A percentile compares a stretch with the other conserved stretches of the same genome.
These are phyloP conservation scores for Brachionus paranguensis DNA, from an alignment of 1,140 invertebrate genomes.

Conservation along the genomic window DNA sequence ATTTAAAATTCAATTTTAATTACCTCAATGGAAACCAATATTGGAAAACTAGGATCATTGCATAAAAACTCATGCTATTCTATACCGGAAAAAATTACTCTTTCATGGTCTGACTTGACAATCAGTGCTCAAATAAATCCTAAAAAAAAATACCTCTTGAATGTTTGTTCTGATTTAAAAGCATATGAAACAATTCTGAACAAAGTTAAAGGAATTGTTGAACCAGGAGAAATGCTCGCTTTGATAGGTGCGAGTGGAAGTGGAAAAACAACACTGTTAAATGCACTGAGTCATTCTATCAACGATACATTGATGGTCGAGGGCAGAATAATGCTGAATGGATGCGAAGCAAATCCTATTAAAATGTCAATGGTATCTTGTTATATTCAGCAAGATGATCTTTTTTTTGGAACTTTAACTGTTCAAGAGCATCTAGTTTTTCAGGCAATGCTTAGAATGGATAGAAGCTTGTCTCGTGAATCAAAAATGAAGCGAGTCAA, in stretches of 20 bases:
- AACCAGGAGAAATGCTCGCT: constrained; percentile 24
- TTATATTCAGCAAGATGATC: constrained; percentile 80
- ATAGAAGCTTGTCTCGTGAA: not conserved
- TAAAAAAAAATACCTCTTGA: not conserved
- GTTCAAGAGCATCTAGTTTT: constrained; percentile 60
- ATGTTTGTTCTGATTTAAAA: not conserved
- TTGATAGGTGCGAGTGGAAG: constrained; percentile 42
- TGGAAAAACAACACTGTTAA: constrained; percentile 89
- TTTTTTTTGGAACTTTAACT: constrained; percentile 59
- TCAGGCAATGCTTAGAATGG: constrained; percentile 44
- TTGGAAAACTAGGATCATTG: not conserved
- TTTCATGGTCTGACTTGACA: not conserved
- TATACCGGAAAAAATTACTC: not conserved
- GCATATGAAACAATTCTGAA: constrained; percentile 1
- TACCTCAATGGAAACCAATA: not conserved
- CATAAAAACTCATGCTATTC: not conserved
- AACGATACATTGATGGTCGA: constrained; percentile 65
- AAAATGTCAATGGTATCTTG: constrained; percentile 63
- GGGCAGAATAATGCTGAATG: constrained; percentile 61
- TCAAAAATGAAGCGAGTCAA: constrained; percentile 21
- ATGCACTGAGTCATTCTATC: constrained; percentile 74
- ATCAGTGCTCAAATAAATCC: not conserved
- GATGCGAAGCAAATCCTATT: constrained; percentile 40
- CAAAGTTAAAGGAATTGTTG: constrained; percentile 30
- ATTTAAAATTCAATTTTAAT: too few species aligned